These are phyloP conservation scores for Montipora sp. DNA, from an alignment of 64 coral and sea anemone species.

Conservation along the genomic window DNA sequence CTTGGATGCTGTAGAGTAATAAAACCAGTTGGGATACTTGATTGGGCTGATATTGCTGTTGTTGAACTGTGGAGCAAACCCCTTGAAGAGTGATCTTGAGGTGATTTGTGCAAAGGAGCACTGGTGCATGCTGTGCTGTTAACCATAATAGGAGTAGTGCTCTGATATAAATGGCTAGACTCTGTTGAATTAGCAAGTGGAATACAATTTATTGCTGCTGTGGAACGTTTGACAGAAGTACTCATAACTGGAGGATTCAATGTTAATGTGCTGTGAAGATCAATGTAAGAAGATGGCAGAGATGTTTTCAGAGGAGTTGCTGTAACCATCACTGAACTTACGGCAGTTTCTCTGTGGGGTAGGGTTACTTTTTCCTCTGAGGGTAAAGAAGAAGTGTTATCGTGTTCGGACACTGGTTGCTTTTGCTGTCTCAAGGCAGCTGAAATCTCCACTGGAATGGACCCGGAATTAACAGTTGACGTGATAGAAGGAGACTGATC, in stretches of 20 bases:
- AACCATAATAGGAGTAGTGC: background rate
- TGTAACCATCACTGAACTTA: background rate
- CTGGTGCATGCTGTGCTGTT: background rate
- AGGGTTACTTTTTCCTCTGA: background rate
- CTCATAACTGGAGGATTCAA: background rate
- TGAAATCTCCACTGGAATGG: background rate
- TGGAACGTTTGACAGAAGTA: background rate
- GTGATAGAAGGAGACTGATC: background rate
- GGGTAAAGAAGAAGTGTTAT: background rate
- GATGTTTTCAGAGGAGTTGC: background rate
- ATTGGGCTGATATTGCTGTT: background rate
- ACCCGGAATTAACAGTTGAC: background rate
- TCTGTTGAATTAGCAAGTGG: background rate
- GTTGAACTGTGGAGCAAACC: background rate
- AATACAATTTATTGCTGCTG: background rate
- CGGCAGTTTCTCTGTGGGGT: background rate
- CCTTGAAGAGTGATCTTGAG: background rate
- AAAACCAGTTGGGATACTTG: background rate
- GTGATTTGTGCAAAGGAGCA: background rate
- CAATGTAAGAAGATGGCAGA: background rate
- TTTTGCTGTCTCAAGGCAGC: background rate
- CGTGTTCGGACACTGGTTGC: background rate
- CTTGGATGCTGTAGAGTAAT: constrained; percentile 17
- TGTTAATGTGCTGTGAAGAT: background rate
- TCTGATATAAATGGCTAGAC: background rate